These are phyloP conservation scores for Sardina pilchardus DNA, from an alignment of 2,113 vertebrate species.

Conservation along the genomic window DNA sequence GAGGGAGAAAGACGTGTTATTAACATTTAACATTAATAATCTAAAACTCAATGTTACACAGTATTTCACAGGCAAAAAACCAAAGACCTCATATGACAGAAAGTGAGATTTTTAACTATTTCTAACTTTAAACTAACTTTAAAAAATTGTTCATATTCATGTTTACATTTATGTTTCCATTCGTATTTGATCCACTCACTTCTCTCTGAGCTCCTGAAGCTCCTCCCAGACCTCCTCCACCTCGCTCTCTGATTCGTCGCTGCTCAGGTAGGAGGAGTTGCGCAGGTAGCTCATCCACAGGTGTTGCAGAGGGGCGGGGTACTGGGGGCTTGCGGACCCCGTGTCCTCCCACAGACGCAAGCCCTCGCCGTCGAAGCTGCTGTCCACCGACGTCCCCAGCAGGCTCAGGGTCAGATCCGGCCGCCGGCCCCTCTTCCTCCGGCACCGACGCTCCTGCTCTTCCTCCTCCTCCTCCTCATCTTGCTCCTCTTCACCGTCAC, in stretches of 20 bases:
- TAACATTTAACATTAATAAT: too few species aligned
- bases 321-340: conserved; percentile 61
- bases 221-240: conserved; percentile 89
- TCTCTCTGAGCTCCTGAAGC: conserved; percentile 88
- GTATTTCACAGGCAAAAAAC: too few species aligned
- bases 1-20: too few species aligned
- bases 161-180: not conserved
- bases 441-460: conserved; percentile 56
- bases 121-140: too few species aligned
- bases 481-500: conserved; percentile 14
- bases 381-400: conserved; percentile 67
- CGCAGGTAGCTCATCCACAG: conserved; percentile 85
- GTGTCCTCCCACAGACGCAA: conserved; percentile 29
- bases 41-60: too few species aligned
- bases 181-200: conserved; percentile 70
- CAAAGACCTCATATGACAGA: too few species aligned
- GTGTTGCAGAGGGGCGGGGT: conserved; percentile 70
- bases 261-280: conserved; percentile 79
- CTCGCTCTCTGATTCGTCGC: conserved; percentile 89
- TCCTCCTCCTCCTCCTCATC: conserved; percentile 45
- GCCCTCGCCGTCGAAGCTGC: conserved; percentile 52
- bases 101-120: too few species aligned
- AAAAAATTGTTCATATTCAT: not conserved
- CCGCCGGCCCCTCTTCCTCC: conserved; percentile 58
- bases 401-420: conserved; percentile 63